phyloP scores from a whole-genome alignment of 2,888 invertebrate species.

The Torymus auratus region DNA sequence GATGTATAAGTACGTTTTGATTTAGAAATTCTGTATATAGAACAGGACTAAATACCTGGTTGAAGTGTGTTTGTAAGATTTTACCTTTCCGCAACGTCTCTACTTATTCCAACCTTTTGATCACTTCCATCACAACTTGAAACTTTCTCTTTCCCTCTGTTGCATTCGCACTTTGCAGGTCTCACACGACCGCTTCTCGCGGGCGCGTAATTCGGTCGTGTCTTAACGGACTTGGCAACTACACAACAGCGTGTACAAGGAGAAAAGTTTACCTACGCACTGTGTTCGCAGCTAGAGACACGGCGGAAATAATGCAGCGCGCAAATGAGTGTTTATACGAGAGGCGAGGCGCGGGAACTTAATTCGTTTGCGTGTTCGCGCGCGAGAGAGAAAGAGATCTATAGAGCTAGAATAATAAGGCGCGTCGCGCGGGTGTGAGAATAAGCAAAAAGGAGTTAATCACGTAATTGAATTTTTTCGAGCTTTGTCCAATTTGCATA shows the following conservation, averaged over 20 bases:
- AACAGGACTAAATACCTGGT: too few relatives aligned
- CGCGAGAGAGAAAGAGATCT: background rate
- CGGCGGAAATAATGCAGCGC: slow-evolving; percentile 31
- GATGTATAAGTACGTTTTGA: too few relatives aligned
- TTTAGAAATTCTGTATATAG: too few relatives aligned
- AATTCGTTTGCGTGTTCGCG: slow-evolving; percentile 11
- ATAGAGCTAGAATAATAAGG: slow-evolving; percentile 44
- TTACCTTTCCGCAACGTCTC: too few relatives aligned
- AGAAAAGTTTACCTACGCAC: slow-evolving; percentile 17
- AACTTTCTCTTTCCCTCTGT: background rate
- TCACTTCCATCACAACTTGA: too few relatives aligned
- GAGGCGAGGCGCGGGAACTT: background rate
- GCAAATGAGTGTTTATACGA: slow-evolving; percentile 39
- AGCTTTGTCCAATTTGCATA: background rate
- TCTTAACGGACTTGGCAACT: background rate
- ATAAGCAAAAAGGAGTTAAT: slow-evolving; percentile 10
- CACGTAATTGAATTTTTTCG: slow-evolving; percentile 35
- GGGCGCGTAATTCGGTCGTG: background rate
- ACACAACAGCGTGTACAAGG: background rate
- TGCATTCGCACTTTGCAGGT: background rate
- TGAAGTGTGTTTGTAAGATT: too few relatives aligned
- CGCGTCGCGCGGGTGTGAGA: background rate
- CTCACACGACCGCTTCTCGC: too few relatives aligned
- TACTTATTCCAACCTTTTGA: too few relatives aligned
- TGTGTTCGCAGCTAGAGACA: slow-evolving; percentile 14